A percentile compares a stretch with the other conserved stretches of the same genome.
phyloP scores from a whole-genome alignment of 2,888 invertebrate species.

The Ommatoiulus sabulosus region DNA sequence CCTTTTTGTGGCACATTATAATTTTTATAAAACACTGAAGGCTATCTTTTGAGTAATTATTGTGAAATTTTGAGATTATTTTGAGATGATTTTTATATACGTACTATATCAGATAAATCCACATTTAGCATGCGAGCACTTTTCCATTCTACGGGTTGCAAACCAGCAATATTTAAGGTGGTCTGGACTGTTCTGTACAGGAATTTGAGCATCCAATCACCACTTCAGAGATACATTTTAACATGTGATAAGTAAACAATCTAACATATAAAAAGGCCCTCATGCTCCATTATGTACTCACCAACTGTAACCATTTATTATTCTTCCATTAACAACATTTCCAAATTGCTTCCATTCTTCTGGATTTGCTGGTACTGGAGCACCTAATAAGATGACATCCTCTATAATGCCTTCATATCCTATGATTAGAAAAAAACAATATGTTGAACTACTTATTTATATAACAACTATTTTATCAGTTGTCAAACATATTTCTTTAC shows the following conservation, averaged over 20 bases:
- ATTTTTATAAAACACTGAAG: too few relatives aligned
- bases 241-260: neutral
- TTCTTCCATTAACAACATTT: conserved; percentile 74
- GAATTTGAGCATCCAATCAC: conserved; percentile 77
- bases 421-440: conserved; percentile 34
- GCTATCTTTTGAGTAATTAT: too few relatives aligned
- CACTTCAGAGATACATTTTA: conserved; percentile 64
- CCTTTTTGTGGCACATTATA: too few relatives aligned
- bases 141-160: conserved; percentile 71
- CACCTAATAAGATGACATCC: conserved; percentile 75
- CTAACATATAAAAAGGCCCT: neutral
- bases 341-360: conserved; percentile 72
- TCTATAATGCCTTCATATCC: conserved; percentile 74
- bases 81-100: too few relatives aligned
- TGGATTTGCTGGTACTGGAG: conserved; percentile 73
- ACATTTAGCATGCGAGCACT: conserved; percentile 73
- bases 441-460: conserved; percentile 16
- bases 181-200: conserved; percentile 75
- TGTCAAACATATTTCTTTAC: neutral
- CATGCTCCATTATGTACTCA: conserved; percentile 62
- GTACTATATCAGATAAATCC: conserved; percentile 72
- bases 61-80: too few relatives aligned
- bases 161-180: conserved; percentile 74
- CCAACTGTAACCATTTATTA: conserved; percentile 77
- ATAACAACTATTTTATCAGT: neutral